Base-by-base conservation (phyloP, 2,113 vertebrate genomes). In the Salvelinus sp. region DNA sequence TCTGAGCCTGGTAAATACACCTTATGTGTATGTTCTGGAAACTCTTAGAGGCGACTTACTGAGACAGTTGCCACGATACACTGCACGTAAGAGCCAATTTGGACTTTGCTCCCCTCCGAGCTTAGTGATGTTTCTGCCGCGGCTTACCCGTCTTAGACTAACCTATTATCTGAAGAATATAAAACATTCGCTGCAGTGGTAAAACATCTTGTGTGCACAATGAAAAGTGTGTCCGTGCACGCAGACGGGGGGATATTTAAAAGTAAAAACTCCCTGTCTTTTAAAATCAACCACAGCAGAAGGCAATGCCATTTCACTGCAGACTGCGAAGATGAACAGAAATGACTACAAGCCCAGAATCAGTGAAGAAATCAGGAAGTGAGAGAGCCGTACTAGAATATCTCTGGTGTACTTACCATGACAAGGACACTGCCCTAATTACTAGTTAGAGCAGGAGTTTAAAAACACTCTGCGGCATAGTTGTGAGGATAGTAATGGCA, bases 51-150 rank as follows among this genome's bases (percentile, higher is more conserved):
- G 12, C 81, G 81, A 84, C 74, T 83, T 82, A 81, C 13, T 0
- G 0, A 74, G 75, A 81, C 69, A 75, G 64, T 70, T 79, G 82
- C 77, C 79, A 79, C 72, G 80, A 80, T 78, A 50, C 71, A 87
- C 81, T 58, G 62, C 62, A 74, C 73, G 2, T 76, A 74, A 80
- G 60, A 82, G 74, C 78, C 84, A 83, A 88, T 86, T 85, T 89
- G 75, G 78, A 81, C 83, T 90, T 84, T 82, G 74, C 77, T 73
- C 54, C 14, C 12, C 72, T 22, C 9, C 4, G 62, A 54, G 74
- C 81, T 65, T 33, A 58, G 77, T 76, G 66, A 79, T 74, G 79
- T 82, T 80, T 44, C 70, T 47, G 50, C 68, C 74, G 76, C 54
- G 74, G 67, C 76, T 82, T 79, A 76, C 23, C 67, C 58, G 74